Conservation (phyloP, 1,140 invertebrate genomes). For the Platyscapa corneri region DNA sequence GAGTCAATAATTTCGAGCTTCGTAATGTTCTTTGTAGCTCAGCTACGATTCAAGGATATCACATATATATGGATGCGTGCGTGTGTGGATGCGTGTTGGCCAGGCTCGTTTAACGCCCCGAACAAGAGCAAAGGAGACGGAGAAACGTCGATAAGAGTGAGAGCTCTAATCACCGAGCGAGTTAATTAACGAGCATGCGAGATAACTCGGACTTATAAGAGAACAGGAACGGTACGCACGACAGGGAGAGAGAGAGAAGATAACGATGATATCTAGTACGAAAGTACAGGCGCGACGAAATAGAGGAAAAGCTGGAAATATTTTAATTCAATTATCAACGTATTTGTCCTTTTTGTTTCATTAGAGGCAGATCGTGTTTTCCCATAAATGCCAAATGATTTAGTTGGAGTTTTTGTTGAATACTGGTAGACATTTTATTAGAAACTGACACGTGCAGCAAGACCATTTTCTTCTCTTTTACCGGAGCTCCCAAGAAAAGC, state of each 20-base stretch:
- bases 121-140: background rate
- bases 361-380: background rate
- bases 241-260: background rate
- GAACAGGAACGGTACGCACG: background rate
- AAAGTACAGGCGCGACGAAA: background rate
- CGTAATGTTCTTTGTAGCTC: constrained; percentile 14
- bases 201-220: background rate
- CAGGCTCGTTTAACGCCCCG: constrained; percentile 2
- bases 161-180: constrained; percentile 18
- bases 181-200: constrained; percentile 40
- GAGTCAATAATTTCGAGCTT: constrained; percentile 39
- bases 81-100: background rate
- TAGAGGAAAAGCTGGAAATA: background rate
- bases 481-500: background rate
- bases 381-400: too few relatives aligned
- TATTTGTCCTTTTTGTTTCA: background rate
- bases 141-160: constrained; percentile 10
- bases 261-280: background rate
- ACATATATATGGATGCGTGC: background rate
- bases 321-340: background rate
- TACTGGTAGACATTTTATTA: background rate
- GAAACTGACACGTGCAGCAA: background rate
- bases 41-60: constrained; percentile 20
- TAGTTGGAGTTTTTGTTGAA: too few relatives aligned
- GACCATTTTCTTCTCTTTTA: too few relatives aligned